Base-by-base conservation (phyloP, 2,113 vertebrate species). In the Neomonachus schauinslandi region DNA sequence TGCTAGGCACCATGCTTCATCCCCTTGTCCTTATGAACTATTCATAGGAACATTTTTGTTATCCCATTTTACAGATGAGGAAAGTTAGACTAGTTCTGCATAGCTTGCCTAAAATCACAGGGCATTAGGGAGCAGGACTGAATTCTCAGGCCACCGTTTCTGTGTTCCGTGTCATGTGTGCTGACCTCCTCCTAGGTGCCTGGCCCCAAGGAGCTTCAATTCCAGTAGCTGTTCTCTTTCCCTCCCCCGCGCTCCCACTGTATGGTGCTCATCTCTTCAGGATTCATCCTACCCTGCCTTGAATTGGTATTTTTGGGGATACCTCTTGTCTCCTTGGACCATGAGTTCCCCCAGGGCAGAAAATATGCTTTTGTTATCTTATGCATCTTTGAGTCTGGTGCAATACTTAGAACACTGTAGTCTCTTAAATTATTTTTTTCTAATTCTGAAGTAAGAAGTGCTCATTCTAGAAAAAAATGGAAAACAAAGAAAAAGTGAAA, bases 391-490 rank as follows among this genome's bases (percentile, higher is more conserved):
- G 81, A 69, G 26, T 36, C 61, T 80, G 46, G 31, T 39, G 61
- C 61, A 77, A 94, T 74, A 16, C 46, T 94, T 65, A 46, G 81
- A 91, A 49, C 39, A 31, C 4, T 33, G n/a, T 63, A 55, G 28
- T 53, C 61, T 55, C 59, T 83, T 71, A 79, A 69, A 42, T 67
- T 55, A 61, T 84, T 42, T 95, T 49, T 95, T 90, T 91, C 53
- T 71, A 77, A 84, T 94, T 79, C 19, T 46, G 67, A 69, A 71
- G 39, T 61, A 84, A 84, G 13, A 18, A 10, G 22, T n/a, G 53
- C 26, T 89, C 16, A 87, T 81, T 74, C 51, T 93, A 51, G 33
- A 33, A 69, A 84, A 91, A 59, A 51, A 87, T 53, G 21, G 55
- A 63, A 85, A 69, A 55, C 24, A 83, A 11, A 76, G 21, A 85